Evolutionary conservation across 2,113 vertebrate species (phyloP).

Genomic region (Chiloscyllium plagiosum): DNA sequence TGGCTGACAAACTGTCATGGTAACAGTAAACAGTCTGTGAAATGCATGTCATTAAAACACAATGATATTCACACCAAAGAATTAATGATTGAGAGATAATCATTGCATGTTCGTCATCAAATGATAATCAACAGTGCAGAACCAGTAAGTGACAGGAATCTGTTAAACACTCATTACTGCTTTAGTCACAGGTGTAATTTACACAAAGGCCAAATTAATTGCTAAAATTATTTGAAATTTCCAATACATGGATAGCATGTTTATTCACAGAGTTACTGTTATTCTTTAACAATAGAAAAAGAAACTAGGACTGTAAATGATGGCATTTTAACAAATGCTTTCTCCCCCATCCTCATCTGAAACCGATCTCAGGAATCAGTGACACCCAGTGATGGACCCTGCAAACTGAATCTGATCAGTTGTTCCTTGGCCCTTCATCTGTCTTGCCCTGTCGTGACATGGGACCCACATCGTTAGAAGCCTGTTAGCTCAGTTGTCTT

Average conservation of each 20-base stretch:
- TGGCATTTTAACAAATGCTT: not conserved
- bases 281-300: not conserved
- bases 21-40: not conserved
- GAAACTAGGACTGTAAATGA: not conserved
- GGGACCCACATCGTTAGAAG: not conserved
- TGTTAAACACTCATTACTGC: not conserved
- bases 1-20: not conserved
- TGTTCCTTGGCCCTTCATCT: not conserved
- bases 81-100: constrained; percentile 21
- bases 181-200: not conserved
- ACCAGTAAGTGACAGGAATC: not conserved
- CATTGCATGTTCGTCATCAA: not conserved
- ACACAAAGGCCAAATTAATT: not conserved
- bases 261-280: not conserved
- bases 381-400: not conserved
- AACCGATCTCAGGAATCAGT: not conserved
- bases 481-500: too few relatives aligned
- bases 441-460: not conserved
- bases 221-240: not conserved
- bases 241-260: not conserved
- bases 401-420: not conserved
- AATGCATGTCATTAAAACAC: not conserved
- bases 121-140: not conserved
- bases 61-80: not conserved
- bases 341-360: not conserved